Base-by-base conservation (phyloP, 1,140 invertebrate species). In the Goniozus legneri region DNA sequence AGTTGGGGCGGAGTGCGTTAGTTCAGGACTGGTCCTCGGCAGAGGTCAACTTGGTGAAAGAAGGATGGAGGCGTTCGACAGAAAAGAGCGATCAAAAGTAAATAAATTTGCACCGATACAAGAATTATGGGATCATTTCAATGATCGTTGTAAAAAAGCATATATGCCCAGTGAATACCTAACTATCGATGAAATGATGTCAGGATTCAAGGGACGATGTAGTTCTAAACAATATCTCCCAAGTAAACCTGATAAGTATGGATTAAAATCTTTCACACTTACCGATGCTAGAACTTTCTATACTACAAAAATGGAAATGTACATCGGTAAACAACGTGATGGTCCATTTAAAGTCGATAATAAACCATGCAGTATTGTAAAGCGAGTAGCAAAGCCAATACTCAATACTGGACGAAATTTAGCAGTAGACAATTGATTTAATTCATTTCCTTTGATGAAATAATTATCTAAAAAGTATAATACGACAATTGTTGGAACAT, bases 51-150 rank as follows among this genome's bases (percentile, higher is more conserved):
- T 30, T 52, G 20, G 2, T 52, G 1, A 35, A 38, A 43, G 13
- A 3, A 2, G 24, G 40, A 22, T 37, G 30, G 27, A 31, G 39
- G 7, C 19, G 18, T 2, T 48, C 39, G 6, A 48, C 46, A 8
- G 20, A 34, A 14, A 21, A 35, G 20, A 48, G 32, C 2, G 41
- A 42, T 31, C 41, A 48, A 18, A 21, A 44, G 56, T 65, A 34
- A 77, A 80, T 58, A 64, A 73, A 36, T 69, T 80, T 56, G 75
- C 69, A 44, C 67, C 71, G 32, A 76, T 79, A 21, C 61, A 76
- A 41, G 75, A 75, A 59, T 56, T 78, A 4, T 76, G 79, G 50
- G 77, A 79, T 47, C 64, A 71, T 27, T 79, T 80, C 58, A 67
- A 72, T 36, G 39, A 68, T 15, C 77, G 78, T 48, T 79, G 77